Base-by-base conservation (phyloP, 2,888 invertebrate species). In the Trissolcus japonicus region DNA sequence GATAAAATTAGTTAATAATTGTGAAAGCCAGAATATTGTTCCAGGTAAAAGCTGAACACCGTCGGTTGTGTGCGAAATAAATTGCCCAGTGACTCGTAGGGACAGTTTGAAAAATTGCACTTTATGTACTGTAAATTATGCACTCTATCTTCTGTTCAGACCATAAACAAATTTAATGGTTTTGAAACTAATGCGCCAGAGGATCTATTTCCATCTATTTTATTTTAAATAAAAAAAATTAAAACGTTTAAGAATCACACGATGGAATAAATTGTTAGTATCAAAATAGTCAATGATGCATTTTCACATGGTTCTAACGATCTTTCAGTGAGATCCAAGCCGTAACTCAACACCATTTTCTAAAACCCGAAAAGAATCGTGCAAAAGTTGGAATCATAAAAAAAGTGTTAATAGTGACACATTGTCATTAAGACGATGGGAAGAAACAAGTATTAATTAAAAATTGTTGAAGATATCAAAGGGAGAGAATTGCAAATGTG, bases 1-100 rank as follows among this genome's bases (percentile, higher is more conserved):
- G 55, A 69, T 69, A 69, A 56, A 69, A 69, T 69, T 69, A 69
- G 69, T 69, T 69, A 62, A 62, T 56, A 69, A 69, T 69, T 56
- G 69, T 62, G 69, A 69, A 69, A 69, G 69, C 56, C 13, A 29
- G 29, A 4, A 29, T 29, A 29, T 29, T 29, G 29, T 29, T 29
- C 35, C 35, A 35, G 9, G 35, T 35, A 35, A 35, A 35, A 35
- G 35, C 11, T 35, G 35, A 35, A 35, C 2, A 0, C 35, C 25
- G 6, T 9, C 9, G 11, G 9, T 35, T 2, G 35, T 35, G 35
- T 11, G n/a, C n/a, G 9, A 35, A 35, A 35, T 35, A 35, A 35
- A 35, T 68, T 21, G 46, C 13, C 46, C 35, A 54, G 59, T 0
- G 35, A 7, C 1, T 35, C 35, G 35, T 35, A 11, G 2, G 11